Conservation (phyloP, 2,113 vertebrate species). For the Phaethornis superciliosus region DNA sequence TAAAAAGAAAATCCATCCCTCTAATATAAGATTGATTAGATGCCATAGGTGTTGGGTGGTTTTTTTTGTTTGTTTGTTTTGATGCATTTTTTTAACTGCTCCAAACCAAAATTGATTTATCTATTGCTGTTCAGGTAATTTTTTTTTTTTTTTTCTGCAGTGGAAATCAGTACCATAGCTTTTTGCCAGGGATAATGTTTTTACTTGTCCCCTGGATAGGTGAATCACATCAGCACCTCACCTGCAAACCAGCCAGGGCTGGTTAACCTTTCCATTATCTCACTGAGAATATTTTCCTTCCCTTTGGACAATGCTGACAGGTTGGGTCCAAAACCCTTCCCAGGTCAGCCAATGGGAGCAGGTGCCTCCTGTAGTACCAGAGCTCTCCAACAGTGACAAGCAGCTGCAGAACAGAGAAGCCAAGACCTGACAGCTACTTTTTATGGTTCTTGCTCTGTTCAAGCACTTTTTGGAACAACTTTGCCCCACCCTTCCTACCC, state of each 20-base stretch:
- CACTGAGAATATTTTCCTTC: neutral
- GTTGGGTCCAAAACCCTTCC: neutral
- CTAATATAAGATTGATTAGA: conserved; percentile 59
- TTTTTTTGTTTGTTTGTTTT: neutral
- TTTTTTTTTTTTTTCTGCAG: neutral
- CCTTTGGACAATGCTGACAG: neutral
- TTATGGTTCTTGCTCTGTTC: neutral
- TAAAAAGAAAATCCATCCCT: conserved; percentile 52
- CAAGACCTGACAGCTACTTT: neutral
- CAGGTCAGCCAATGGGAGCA: neutral
- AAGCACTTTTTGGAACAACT: neutral
- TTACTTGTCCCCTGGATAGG: neutral
- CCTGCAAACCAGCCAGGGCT: neutral
- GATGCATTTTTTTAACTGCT: neutral
- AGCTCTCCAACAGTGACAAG: neutral
- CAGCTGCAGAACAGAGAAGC: neutral
- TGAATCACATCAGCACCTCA: neutral
- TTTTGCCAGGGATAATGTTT: conserved; percentile 21
- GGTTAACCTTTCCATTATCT: neutral
- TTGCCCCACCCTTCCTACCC: neutral
- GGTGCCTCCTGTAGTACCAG: neutral
- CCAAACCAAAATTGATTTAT: conserved; percentile 30
- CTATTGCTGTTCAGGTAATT: neutral
- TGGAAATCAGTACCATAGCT: neutral
- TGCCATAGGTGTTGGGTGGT: conserved; percentile 13